Percentiles rank a stretch among this genome's conserved stretches.
Conservation (phyloP, 35 echinoderm and acorn worm species). For the Chiridota heheva region DNA sequence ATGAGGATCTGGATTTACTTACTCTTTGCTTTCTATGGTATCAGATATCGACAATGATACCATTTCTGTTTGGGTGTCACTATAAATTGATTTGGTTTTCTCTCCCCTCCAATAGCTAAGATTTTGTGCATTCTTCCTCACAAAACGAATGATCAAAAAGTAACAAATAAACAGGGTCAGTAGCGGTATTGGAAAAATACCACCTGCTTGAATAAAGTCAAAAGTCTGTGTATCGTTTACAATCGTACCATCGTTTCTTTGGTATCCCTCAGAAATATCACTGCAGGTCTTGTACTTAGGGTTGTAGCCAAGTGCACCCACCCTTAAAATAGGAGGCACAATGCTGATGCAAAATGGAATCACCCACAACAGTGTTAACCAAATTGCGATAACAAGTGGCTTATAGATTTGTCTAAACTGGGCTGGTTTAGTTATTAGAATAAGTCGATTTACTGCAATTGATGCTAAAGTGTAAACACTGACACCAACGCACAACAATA, state of each 20-base stretch:
- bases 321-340: conserved; percentile 45
- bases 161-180: conserved; percentile 65
- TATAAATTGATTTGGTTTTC: conserved; percentile 14
- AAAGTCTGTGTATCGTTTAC: conserved; percentile 53
- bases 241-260: conserved; percentile 24
- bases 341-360: conserved; percentile 54
- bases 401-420: conserved; percentile 52
- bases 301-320: conserved; percentile 74
- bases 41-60: too few species aligned
- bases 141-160: conserved; percentile 41
- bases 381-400: conserved; percentile 14
- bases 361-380: conserved; percentile 58
- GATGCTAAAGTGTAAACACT: conserved; percentile 73
- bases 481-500: conserved; percentile 43
- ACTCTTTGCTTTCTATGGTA: too few species aligned
- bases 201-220: conserved; percentile 56
- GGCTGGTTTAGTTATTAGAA: conserved; percentile 52
- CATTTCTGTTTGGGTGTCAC: conserved; percentile 14
- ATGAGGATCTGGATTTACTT: too few species aligned
- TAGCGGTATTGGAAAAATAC: conserved; percentile 60
- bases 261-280: conserved; percentile 25
- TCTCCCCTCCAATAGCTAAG: conserved; percentile 13
- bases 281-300: conserved; percentile 69
- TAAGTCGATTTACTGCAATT: conserved; percentile 61
- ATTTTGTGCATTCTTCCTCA: conserved; percentile 32